A percentile compares a stretch with the other conserved stretches of the same genome.
Evolutionary conservation across 2,113 vertebrate genomes (phyloP).

Genomic region (Erythrolamprus reginae): DNA sequence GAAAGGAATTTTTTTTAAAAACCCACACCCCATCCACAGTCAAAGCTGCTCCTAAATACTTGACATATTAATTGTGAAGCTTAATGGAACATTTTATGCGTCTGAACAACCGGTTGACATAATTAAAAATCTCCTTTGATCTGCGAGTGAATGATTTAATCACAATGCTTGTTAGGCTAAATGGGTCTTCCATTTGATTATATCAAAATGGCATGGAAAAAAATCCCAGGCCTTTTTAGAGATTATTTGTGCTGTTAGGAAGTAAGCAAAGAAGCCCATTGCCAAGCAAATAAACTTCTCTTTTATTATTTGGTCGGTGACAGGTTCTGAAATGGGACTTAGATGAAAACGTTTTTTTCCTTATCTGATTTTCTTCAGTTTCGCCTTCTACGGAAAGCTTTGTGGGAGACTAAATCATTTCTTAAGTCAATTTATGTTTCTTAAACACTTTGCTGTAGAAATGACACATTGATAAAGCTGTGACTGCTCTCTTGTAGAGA

Average conservation of each 20-base stretch:
- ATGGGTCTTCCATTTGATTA: slow-evolving; percentile 70
- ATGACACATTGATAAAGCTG: slow-evolving; percentile 33
- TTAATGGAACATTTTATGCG: slow-evolving; percentile 75
- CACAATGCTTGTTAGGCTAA: slow-evolving; percentile 74
- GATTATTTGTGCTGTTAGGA: slow-evolving; percentile 59
- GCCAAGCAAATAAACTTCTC: slow-evolving; percentile 44
- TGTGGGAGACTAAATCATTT: slow-evolving; percentile 40
- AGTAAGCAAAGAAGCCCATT: slow-evolving; percentile 55
- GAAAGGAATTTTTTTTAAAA: no score
- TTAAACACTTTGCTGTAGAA: slow-evolving; percentile 50
- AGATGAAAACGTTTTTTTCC: slow-evolving; percentile 49
- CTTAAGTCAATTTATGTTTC: slow-evolving; percentile 44
- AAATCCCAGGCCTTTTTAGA: slow-evolving; percentile 61
- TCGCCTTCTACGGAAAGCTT: slow-evolving; percentile 43
- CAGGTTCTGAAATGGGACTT: slow-evolving; percentile 54
- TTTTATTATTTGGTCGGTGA: slow-evolving; percentile 59
- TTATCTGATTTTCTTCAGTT: slow-evolving; percentile 58
- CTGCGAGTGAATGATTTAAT: slow-evolving; percentile 74
- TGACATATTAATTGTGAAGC: slow-evolving; percentile 70
- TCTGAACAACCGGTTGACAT: slow-evolving; percentile 72
- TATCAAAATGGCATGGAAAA: slow-evolving; percentile 70
- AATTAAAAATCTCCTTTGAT: slow-evolving; percentile 79
- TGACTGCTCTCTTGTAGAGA: neutral
- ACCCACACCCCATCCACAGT: slow-evolving; percentile 19
- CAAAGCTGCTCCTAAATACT: slow-evolving; percentile 65